Conservation (phyloP, 1,140 invertebrate species). For the Cherax quadricarinatus region DNA sequence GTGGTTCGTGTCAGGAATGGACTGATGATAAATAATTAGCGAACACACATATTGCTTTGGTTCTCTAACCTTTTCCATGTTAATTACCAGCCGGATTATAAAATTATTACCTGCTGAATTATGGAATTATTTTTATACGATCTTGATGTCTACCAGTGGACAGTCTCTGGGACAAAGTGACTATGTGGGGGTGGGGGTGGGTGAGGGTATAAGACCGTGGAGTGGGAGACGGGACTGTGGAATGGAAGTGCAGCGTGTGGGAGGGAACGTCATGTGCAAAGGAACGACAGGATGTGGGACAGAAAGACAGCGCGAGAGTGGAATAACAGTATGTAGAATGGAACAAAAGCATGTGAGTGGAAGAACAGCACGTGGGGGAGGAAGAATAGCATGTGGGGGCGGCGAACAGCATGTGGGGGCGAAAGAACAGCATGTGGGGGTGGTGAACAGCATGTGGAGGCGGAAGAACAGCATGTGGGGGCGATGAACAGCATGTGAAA, state of each 20-base stretch:
- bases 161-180: neutral
- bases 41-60: neutral
- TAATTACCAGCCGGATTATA: neutral
- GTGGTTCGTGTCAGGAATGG: neutral
- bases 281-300: no score
- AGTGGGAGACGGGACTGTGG: no score
- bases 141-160: neutral
- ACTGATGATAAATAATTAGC: neutral
- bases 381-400: neutral
- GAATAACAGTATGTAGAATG: neutral
- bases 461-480: neutral
- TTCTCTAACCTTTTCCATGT: neutral
- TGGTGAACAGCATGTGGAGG: neutral
- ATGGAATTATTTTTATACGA: neutral
- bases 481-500: no score
- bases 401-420: neutral
- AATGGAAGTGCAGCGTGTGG: neutral
- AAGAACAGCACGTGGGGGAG: neutral
- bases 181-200: no score
- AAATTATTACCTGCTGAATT: neutral
- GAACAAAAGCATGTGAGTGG: neutral
- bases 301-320: neutral
- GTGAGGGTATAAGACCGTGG: no score
- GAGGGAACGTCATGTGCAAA: neutral
- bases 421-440: neutral